A percentile compares a stretch with the other conserved stretches of the same genome.
phyloP scores from a whole-genome alignment of 2,113 vertebrate species.

The Cryptomyrus ogoouensis region DNA sequence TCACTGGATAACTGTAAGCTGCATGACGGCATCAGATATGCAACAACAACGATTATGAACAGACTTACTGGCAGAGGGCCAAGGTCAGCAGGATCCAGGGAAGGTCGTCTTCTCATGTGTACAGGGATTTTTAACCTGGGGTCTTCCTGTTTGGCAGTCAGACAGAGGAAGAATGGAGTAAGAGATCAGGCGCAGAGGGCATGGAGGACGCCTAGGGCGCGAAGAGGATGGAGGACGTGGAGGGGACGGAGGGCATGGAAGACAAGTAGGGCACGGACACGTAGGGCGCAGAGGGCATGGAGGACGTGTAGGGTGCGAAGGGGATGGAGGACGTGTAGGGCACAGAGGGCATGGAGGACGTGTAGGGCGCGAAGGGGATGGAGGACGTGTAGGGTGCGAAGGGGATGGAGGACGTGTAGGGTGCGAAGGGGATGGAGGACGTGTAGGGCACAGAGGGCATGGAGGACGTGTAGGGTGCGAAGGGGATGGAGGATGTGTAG shows the following conservation, averaged over 20 bases:
- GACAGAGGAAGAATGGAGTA: slow-evolving; percentile 24
- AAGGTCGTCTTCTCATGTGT: slow-evolving; percentile 64
- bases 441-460: too few species aligned
- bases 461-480: too few species aligned
- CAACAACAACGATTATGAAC: background rate
- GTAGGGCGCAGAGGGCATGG: too few species aligned
- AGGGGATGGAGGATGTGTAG: background rate
- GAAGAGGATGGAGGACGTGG: background rate
- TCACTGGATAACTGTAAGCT: background rate
- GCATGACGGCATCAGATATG: background rate
- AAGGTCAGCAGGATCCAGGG: slow-evolving; percentile 76
- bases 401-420: too few species aligned
- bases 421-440: background rate
- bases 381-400: background rate
- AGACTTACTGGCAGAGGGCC: slow-evolving; percentile 80
- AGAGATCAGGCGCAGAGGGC: slow-evolving; percentile 23
- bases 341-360: too few species aligned
- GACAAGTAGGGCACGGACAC: too few species aligned
- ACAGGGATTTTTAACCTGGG: slow-evolving; percentile 78
- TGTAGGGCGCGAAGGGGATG: background rate
- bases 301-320: too few species aligned
- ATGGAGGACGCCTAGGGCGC: background rate
- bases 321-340: background rate
- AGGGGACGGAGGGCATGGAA: too few species aligned
- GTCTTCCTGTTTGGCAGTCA: slow-evolving; percentile 72